Evolutionary conservation across 92 coral and sea anemone genomes (phyloP).

Genomic region (Metridium senile): DNA sequence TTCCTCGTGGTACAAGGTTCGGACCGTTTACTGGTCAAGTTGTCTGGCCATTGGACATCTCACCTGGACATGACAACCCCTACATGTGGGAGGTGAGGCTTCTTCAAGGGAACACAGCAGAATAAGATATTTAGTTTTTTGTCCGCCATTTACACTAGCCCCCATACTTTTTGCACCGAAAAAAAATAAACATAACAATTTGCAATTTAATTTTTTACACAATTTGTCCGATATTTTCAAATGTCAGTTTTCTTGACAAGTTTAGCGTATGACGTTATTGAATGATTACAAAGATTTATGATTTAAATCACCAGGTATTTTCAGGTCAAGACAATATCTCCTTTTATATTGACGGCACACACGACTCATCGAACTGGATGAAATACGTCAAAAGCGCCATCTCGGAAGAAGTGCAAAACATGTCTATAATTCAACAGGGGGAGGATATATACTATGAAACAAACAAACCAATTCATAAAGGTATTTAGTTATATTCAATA

Average conservation of each 20-base stretch:
- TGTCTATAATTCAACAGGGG: constrained; percentile 89
- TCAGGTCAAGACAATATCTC: constrained; percentile 68
- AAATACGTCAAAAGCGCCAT: constrained; percentile 88
- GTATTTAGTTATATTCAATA: too few species aligned
- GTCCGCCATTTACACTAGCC: too few species aligned
- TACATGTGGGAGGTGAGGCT: constrained; percentile 88
- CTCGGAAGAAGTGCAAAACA: constrained; percentile 76
- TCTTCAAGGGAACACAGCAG: too few species aligned
- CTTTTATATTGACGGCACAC: constrained; percentile 80
- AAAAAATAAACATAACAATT: too few species aligned
- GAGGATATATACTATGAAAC: constrained; percentile 87
- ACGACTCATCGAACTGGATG: constrained; percentile 93
- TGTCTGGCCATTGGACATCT: constrained; percentile 56
- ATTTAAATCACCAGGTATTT: constrained; percentile 28
- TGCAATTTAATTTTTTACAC: too few species aligned
- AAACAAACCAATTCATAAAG: constrained; percentile 67
- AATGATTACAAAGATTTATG: too few species aligned
- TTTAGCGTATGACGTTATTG: too few species aligned
- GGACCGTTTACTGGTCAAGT: constrained; percentile 93
- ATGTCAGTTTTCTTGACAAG: too few species aligned
- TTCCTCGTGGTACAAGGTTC: constrained; percentile 84
- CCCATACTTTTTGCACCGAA: too few species aligned
- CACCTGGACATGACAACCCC: constrained; percentile 54
- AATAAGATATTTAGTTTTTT: too few species aligned
- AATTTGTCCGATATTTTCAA: neutral